phyloP scores from a whole-genome alignment of 2,797 vertebrate genomes.

The Atherinosoma microstoma region DNA sequence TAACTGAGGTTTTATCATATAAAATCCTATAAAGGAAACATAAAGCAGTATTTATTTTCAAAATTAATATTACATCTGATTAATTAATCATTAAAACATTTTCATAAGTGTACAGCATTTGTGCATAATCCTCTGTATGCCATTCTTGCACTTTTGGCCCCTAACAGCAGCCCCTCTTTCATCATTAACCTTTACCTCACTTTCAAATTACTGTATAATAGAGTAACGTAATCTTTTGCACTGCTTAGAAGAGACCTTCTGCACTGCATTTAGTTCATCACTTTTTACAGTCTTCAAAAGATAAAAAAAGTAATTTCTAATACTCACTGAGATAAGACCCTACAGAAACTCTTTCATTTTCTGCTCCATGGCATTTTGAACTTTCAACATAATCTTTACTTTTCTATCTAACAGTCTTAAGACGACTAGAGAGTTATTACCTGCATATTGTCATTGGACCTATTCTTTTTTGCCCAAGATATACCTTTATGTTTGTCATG shows the following conservation, averaged over 20 bases:
- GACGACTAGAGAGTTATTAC: conserved; percentile 45
- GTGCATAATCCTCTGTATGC: conserved; percentile 58
- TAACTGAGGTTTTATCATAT: background rate
- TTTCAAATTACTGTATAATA: conserved; percentile 81
- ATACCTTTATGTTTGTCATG: conserved; percentile 13
- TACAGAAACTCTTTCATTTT: conserved; percentile 63
- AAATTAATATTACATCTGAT: conserved; percentile 27
- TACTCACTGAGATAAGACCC: conserved; percentile 67
- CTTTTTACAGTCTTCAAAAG: conserved; percentile 65
- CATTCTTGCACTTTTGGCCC: conserved; percentile 64
- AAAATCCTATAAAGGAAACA: background rate
- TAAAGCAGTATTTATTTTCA: background rate
- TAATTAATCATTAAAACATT: conserved; percentile 45
- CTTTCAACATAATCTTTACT: conserved; percentile 56
- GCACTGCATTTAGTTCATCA: conserved; percentile 76
- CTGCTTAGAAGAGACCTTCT: conserved; percentile 73
- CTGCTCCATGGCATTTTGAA: conserved; percentile 66
- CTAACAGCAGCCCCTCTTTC: conserved; percentile 68
- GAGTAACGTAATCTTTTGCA: conserved; percentile 73
- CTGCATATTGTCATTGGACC: conserved; percentile 25
- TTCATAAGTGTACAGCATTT: conserved; percentile 57
- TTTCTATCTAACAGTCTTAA: conserved; percentile 42
- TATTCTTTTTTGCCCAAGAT: conserved; percentile 31
- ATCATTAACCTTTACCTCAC: conserved; percentile 82
- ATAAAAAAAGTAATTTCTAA: conserved; percentile 75